Base-by-base conservation (phyloP, 1,140 invertebrate genomes). In the Listronotus bonariensis region DNA sequence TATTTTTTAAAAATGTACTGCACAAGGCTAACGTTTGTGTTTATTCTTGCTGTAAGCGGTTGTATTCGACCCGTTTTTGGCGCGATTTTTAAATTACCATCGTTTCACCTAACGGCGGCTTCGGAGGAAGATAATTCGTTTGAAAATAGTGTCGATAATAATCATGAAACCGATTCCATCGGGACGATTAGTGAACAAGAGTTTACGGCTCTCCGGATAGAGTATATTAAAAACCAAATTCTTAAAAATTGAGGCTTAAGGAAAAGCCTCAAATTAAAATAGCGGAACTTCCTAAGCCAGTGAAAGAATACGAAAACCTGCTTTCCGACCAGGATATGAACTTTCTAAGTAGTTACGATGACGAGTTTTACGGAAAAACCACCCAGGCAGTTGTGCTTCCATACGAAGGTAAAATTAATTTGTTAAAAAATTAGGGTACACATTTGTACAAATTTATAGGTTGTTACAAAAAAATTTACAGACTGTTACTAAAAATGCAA, bases 211-310 rank as follows among this genome's bases (percentile, higher is more conserved):
- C 69, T 87, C 14, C 78, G 90, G 53, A 85, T 92, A 40, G 89
- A 92, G 74, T 89, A 89, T 64, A 89, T 92, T 9, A 92, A 92
- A 74, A 85, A 90, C 68, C 90, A 92, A 77, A 92, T 93, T 14
- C 75, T 93, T 51, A 88, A 87, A 92, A 92, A 74, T 74, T 93
- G 43, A 78, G 89, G 58, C 74, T 93, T 1, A 90, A 86, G 43
- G 87, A 88, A 73, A 87, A 87, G 63, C 91, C 91, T 7, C 82
- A 84, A 43, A 82, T 85, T 2, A 83, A 84, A 7, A 70, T 82
- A 15, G 83, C 84, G 65, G 83, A 84, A 18, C 76, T 91, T 68
- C 89, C 89, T 0, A 85, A 85, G 73, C 88, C 89, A 3, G 81
- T 91, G 32, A 85, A 86, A 41, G 87, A 89, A 67, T 88, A 88